phyloP scores from a whole-genome alignment of 2,797 vertebrate genomes.

The Monodelphis domestica region DNA sequence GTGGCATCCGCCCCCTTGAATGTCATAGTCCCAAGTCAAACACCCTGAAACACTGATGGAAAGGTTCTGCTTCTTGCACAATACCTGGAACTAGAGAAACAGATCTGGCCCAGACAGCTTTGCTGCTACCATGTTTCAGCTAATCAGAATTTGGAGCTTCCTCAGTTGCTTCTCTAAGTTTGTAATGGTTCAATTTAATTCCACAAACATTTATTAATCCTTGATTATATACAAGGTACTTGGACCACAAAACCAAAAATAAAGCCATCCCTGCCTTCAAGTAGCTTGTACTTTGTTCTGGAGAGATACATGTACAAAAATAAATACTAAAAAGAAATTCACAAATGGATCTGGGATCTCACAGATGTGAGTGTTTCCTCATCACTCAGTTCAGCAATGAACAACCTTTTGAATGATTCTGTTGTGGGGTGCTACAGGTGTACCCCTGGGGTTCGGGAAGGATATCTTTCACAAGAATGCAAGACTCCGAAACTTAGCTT shows the following conservation, averaged over 20 bases:
- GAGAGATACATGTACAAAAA: background rate
- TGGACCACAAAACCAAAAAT: background rate
- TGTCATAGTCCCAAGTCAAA: background rate
- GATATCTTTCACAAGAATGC: too few species aligned
- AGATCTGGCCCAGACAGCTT: background rate
- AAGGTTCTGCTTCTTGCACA: background rate
- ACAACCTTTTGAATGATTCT: background rate
- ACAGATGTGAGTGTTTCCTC: background rate
- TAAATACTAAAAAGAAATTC: background rate
- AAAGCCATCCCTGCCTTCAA: background rate
- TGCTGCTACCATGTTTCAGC: background rate
- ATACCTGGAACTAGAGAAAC: background rate
- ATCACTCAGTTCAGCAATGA: background rate
- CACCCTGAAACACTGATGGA: background rate
- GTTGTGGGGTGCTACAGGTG: too few species aligned
- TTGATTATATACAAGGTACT: background rate
- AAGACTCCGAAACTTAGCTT: too few species aligned
- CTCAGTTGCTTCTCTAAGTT: background rate
- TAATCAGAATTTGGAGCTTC: background rate
- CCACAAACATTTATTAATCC: too few species aligned
- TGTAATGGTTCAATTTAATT: background rate
- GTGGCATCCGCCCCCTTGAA: background rate
- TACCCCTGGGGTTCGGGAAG: too few species aligned
- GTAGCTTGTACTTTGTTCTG: background rate
- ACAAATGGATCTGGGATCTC: background rate